Evolutionary conservation across 2,888 invertebrate species (phyloP).

Genomic region (Drosophila borealis): DNA sequence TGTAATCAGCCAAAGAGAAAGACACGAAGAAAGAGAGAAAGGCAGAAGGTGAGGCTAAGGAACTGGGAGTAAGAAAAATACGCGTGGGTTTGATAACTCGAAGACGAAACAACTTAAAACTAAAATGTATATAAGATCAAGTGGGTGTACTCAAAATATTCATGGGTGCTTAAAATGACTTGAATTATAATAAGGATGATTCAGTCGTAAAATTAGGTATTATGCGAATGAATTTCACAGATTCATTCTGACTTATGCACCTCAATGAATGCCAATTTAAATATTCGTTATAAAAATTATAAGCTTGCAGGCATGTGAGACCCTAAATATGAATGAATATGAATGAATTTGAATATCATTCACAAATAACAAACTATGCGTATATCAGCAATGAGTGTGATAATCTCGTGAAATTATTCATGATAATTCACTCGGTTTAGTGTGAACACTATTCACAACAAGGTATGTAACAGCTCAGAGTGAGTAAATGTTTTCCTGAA

Average conservation of each 20-base stretch:
- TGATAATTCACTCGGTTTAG: neutral
- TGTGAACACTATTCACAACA: too few species aligned
- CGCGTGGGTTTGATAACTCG: too few species aligned
- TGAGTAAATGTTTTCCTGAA: too few species aligned
- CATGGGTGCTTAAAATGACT: neutral
- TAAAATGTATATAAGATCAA: neutral
- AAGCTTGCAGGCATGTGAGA: neutral
- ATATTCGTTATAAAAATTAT: neutral
- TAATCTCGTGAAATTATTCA: neutral
- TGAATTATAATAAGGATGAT: conserved; percentile 4
- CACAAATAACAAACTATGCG: too few species aligned
- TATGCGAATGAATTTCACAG: conserved; percentile 5
- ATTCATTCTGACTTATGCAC: neutral
- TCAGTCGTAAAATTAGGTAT: conserved; percentile 1
- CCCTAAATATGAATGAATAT: neutral
- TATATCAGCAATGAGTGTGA: too few species aligned
- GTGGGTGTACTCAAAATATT: conserved; percentile 18
- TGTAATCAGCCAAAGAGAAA: conserved; percentile 12
- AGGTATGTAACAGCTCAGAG: too few species aligned
- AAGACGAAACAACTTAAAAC: conserved; percentile 4
- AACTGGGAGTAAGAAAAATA: neutral
- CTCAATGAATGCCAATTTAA: conserved; percentile 12
- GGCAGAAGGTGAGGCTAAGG: neutral
- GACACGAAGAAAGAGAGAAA: conserved; percentile 31
- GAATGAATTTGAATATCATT: too few species aligned